Percentiles rank a stretch among this genome's conserved stretches.
Evolutionary conservation across 2,113 vertebrate genomes (phyloP).

Genomic region (Chaetops frenatus): DNA sequence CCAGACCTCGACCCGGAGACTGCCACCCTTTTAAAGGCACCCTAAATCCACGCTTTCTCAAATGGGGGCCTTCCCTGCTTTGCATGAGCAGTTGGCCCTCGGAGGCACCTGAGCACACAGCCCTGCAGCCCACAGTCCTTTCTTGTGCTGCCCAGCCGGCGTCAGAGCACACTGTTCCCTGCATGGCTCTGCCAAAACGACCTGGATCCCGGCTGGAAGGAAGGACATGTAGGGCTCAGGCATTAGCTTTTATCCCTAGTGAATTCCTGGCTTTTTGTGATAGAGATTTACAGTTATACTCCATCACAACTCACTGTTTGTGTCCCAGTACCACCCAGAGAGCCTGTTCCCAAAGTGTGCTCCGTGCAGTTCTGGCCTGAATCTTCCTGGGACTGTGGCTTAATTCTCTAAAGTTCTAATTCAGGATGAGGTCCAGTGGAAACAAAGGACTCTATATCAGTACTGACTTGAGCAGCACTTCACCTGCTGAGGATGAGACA

Average conservation of each 20-base stretch:
- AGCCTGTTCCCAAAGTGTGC: not conserved
- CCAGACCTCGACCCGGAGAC: not conserved
- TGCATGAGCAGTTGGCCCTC: not conserved
- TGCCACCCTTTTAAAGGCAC: constrained; percentile 18
- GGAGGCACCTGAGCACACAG: not conserved
- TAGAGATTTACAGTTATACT: not conserved
- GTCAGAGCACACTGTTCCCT: accelerated
- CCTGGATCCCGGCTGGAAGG: not conserved
- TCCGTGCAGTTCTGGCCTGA: not conserved
- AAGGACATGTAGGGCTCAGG: not conserved
- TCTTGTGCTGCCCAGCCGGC: not conserved
- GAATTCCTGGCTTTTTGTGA: not conserved
- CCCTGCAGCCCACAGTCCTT: not conserved
- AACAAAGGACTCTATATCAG: not conserved
- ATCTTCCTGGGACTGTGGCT: not conserved
- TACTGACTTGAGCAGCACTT: not conserved
- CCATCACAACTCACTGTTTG: not conserved
- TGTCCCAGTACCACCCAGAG: not conserved
- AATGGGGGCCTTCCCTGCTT: not conserved
- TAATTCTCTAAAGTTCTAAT: not conserved
- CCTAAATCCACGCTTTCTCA: not conserved
- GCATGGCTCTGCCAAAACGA: not conserved
- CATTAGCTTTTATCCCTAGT: not conserved
- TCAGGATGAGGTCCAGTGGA: accelerated
- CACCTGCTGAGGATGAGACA: not conserved